Evolutionary conservation across 2,113 vertebrate genomes (phyloP), one percentile per base, ranked within the genome.

Genomic region (Athene noctua): DNA sequence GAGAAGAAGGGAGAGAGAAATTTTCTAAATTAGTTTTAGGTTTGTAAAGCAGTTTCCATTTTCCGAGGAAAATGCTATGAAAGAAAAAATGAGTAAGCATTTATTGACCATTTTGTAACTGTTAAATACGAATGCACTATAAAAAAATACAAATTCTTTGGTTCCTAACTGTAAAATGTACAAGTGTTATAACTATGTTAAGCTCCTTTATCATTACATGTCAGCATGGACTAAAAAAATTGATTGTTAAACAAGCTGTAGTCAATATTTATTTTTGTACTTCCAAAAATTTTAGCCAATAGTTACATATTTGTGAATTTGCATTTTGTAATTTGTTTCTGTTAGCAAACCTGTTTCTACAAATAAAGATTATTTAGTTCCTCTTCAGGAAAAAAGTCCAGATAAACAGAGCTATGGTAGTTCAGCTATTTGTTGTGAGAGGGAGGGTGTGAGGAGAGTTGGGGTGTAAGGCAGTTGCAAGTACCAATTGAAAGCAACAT

Each of bases 211-310:
- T 66, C 66, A 47, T 47, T 90, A 82, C 13, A 81, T 6, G 15
- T 70, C 78, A 91, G 57, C 20, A 59, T 29, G 42, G 21, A 66
- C 26, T 49, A 32, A 87, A 81, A 78, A 71, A 52, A 44, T 8
- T 17, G 38, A 61, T 52, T 78, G 23, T 25, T 58, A 80, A 85
- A 58, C 36, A 85, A 84, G 67, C 25, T 55, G 25, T 40, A 82
- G 68, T 80, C 77, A 95, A 78, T 97, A 93, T 97, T 96, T 89
- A 81, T 51, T 85, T 94, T 86, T 91, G 57, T 79, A 42, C 61
- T 91, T 92, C 40, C 42, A 40, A 51, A 80, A 86, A 18, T 68
- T 89, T 86, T 59, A 94, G 80, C 54, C 72, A 88, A 52, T 75
- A 15, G n/a, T 70, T 87, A 74, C 13, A 27, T 49, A 73, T 81